Evolutionary conservation across 1,140 invertebrate species (phyloP).

Genomic region (Drosophila hydei): DNA sequence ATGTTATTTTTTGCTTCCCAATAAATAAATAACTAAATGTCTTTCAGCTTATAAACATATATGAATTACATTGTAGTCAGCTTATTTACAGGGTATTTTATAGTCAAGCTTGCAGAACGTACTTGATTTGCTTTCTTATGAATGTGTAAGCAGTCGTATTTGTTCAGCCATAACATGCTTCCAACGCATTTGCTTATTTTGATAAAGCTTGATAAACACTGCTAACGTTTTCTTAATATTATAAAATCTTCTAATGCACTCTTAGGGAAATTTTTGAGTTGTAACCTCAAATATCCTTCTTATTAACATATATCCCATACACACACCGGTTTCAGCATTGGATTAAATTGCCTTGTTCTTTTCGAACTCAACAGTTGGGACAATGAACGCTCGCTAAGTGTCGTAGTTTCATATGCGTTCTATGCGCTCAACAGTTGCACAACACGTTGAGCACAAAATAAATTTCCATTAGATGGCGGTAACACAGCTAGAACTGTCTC

Average conservation of each 20-base stretch:
- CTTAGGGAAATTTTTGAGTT: no score
- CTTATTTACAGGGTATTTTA: background rate
- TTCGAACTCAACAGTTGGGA: background rate
- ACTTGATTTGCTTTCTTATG: background rate
- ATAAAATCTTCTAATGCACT: background rate
- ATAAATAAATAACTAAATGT: no score
- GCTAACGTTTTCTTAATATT: background rate
- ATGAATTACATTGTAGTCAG: no score
- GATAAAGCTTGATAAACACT: background rate
- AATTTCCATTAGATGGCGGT: background rate
- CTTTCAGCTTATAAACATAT: no score
- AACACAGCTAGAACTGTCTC: background rate
- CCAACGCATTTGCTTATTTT: background rate
- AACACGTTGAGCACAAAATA: no score
- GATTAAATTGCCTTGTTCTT: no score
- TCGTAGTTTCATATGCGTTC: background rate
- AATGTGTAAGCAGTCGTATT: slow-evolving; percentile 1
- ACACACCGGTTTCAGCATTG: no score
- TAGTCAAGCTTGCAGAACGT: background rate
- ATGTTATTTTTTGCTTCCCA: no score
- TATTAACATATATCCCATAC: no score
- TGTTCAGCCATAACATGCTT: background rate
- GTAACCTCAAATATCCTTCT: background rate
- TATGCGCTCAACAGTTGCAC: background rate
- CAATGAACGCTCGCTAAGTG: background rate